Conservation (phyloP, 2,113 vertebrate species). For the Hiodon tergisus region DNA sequence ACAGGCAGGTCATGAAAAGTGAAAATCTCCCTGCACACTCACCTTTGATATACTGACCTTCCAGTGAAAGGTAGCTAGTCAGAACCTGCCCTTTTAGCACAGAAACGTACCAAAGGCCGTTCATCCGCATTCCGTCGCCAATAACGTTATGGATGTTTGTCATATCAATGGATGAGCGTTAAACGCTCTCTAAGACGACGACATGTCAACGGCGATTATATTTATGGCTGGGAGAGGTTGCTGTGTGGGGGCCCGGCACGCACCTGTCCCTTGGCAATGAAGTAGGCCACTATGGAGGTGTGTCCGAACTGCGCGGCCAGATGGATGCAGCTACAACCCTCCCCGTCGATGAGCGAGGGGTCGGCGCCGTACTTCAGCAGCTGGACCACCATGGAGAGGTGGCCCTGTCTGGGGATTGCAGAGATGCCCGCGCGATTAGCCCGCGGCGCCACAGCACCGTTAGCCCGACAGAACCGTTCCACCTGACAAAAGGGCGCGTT, state of each 20-base stretch:
- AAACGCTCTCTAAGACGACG: not conserved
- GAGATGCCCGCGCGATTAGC: not conserved
- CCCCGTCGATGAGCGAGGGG: constrained; percentile 93
- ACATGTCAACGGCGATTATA: not conserved
- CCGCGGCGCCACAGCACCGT: not conserved
- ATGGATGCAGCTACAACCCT: constrained; percentile 97
- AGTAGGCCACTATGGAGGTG: constrained; percentile 97
- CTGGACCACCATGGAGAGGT: constrained; percentile 98
- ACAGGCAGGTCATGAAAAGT: too few relatives aligned
- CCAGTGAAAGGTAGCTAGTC: too few relatives aligned
- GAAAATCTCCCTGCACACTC: too few relatives aligned
- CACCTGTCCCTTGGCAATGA: constrained; percentile 98
- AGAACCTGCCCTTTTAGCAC: too few relatives aligned
- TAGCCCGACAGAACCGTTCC: too few relatives aligned
- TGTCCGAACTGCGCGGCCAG: constrained; percentile 97
- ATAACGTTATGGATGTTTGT: too few relatives aligned
- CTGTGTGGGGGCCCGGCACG: not conserved
- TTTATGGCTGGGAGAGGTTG: not conserved
- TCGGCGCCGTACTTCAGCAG: constrained; percentile 96
- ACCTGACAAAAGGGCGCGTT: not conserved
- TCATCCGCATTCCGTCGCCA: too few relatives aligned
- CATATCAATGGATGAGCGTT: too few relatives aligned
- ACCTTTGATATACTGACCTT: too few relatives aligned
- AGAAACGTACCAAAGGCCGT: too few relatives aligned
- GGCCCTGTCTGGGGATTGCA: constrained; percentile 77